phyloP scores from a whole-genome alignment of 2,113 vertebrate species.

The Chrysemys picta region DNA sequence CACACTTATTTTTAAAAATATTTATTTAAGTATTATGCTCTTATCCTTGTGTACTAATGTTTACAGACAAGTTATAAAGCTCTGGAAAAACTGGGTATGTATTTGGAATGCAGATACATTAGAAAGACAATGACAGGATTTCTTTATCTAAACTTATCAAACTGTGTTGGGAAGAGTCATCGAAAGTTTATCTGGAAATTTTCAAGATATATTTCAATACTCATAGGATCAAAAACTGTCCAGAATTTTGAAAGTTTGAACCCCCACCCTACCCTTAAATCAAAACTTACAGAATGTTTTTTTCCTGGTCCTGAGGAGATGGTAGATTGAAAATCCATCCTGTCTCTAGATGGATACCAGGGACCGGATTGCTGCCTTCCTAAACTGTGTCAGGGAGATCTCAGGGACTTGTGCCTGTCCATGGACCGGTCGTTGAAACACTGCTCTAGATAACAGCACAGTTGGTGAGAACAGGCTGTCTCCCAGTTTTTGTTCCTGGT shows the following conservation, averaged over 20 bases:
- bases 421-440: neutral
- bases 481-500: neutral
- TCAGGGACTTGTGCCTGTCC: neutral
- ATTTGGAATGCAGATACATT: neutral
- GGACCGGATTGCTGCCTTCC: neutral
- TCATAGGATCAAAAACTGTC: neutral
- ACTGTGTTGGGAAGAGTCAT: neutral
- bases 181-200: neutral
- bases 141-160: neutral
- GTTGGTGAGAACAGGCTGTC: neutral
- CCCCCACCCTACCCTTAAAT: neutral
- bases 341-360: neutral
- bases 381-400: neutral
- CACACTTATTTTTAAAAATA: neutral
- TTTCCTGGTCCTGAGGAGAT: neutral
- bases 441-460: neutral
- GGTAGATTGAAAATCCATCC: neutral
- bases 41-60: neutral
- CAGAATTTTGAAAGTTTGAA: neutral
- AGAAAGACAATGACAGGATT: neutral
- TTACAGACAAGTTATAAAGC: constrained; percentile 31
- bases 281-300: neutral
- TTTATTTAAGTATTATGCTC: neutral
- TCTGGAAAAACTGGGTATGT: constrained; percentile 11
- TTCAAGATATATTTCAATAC: neutral